These are phyloP conservation scores for Auanema freiburgensis DNA, from an alignment of 2,888 invertebrate genomes.

Conservation along the genomic window DNA sequence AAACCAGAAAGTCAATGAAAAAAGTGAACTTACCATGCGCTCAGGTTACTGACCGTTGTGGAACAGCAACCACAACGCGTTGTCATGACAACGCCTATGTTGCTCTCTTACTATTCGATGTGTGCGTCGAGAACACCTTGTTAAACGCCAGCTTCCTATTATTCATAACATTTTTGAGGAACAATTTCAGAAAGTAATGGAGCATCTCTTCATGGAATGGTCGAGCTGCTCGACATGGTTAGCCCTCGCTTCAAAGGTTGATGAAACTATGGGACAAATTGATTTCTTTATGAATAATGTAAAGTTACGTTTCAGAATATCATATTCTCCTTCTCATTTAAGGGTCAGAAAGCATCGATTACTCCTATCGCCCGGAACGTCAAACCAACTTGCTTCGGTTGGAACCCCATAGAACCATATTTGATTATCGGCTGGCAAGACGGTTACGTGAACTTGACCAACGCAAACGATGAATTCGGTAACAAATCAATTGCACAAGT, in stretches of 20 bases:
- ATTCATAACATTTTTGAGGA: neutral
- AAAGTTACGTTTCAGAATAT: neutral
- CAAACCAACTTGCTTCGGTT: neutral
- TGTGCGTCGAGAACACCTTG: too few relatives aligned
- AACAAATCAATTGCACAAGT: too few relatives aligned
- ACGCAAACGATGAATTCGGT: too few relatives aligned
- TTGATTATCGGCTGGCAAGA: slow-evolving; percentile 5
- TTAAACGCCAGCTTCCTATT: too few relatives aligned
- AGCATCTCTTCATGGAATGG: slow-evolving; percentile 6
- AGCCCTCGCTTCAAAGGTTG: slow-evolving; percentile 1
- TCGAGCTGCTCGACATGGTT: neutral
- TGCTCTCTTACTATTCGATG: too few relatives aligned
- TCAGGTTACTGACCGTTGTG: too few relatives aligned
- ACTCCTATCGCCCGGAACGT: slow-evolving; percentile 1
- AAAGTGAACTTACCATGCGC: too few relatives aligned
- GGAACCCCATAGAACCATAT: slow-evolving; percentile 8
- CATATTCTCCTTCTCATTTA: neutral
- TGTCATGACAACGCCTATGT: too few relatives aligned
- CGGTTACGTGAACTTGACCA: neutral
- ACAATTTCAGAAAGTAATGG: neutral
- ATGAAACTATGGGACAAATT: slow-evolving; percentile 4
- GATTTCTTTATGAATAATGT: slow-evolving; percentile 8
- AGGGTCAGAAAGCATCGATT: slow-evolving; percentile 2
- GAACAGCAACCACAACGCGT: too few relatives aligned
- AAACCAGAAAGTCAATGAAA: too few relatives aligned